A percentile compares a stretch with the other conserved stretches of the same genome.
phyloP scores from a whole-genome alignment of 2,113 vertebrate genomes.

The Halcyon malimbica region DNA sequence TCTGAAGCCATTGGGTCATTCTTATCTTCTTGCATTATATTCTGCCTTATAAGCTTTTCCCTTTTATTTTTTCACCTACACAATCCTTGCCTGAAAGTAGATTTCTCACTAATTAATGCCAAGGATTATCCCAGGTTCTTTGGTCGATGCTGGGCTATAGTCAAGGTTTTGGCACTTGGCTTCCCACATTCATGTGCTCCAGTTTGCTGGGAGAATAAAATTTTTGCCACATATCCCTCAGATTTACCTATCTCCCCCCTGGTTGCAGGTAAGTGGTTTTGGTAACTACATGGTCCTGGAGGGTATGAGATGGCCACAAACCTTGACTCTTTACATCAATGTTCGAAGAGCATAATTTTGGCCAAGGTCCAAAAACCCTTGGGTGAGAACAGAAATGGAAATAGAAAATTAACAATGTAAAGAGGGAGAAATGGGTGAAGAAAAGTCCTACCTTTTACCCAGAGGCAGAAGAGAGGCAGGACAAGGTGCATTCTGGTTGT shows the following conservation, averaged over 20 bases:
- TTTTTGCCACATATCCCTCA: not conserved
- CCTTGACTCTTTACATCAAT: not conserved
- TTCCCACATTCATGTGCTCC: not conserved
- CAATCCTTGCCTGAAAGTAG: not conserved
- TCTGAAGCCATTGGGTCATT: fast-evolving
- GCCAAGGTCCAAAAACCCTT: not conserved
- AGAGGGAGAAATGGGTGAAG: not conserved
- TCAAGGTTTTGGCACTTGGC: not conserved
- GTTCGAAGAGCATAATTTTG: not conserved
- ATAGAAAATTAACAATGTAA: not conserved
- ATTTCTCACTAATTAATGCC: not conserved
- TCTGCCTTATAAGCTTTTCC: not conserved
- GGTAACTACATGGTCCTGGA: not conserved
- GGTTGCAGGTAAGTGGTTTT: not conserved
- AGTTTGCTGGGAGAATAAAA: not conserved
- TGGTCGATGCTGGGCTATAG: not conserved
- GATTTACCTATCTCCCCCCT: not conserved
- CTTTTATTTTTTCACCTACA: not conserved
- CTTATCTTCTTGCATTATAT: not conserved
- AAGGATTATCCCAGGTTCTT: not conserved
- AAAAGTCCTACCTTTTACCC: not conserved
- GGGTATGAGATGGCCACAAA: not conserved
- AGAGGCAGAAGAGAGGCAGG: not conserved
- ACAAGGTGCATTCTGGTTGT: not conserved
- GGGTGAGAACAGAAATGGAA: not conserved